Evolutionary conservation across 1,140 invertebrate genomes (phyloP).

Genomic region (Ostrea edulis): DNA sequence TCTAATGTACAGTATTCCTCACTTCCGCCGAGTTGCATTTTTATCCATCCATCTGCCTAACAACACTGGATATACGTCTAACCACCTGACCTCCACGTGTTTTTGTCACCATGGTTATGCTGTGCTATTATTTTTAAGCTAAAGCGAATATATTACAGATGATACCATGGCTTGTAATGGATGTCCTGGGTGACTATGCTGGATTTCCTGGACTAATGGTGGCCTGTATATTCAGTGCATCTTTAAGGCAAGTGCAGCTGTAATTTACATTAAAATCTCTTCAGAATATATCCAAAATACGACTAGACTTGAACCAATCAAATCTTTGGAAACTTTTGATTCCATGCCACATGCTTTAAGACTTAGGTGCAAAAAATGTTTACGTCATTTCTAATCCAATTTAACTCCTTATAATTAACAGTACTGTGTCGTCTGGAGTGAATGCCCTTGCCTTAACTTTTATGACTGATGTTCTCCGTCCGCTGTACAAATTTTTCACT

Average conservation of each 20-base stretch:
- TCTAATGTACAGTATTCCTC: no score
- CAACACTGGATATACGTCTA: no score
- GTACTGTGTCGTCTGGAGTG: constrained; percentile 93
- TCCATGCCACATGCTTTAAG: no score
- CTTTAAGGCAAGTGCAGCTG: constrained; percentile 52
- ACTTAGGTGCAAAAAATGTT: background rate
- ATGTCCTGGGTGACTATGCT: constrained; percentile 86
- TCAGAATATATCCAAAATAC: background rate
- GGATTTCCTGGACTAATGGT: constrained; percentile 93
- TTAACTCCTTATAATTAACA: constrained; percentile 31
- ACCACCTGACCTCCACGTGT: no score
- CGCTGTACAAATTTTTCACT: constrained; percentile 80
- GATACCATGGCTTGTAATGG: constrained; percentile 89
- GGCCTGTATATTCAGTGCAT: constrained; percentile 78
- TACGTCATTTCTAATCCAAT: background rate
- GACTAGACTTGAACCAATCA: no score
- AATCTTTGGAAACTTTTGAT: no score
- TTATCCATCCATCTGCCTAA: no score
- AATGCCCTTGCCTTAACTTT: constrained; percentile 94
- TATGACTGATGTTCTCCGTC: constrained; percentile 90
- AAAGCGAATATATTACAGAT: constrained; percentile 84
- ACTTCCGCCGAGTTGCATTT: no score
- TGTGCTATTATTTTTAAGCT: no score
- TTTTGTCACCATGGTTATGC: no score
- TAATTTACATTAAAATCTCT: background rate